These are phyloP conservation scores for Drosophila multiciliata DNA, from an alignment of 2,888 invertebrate genomes.

Conservation along the genomic window DNA sequence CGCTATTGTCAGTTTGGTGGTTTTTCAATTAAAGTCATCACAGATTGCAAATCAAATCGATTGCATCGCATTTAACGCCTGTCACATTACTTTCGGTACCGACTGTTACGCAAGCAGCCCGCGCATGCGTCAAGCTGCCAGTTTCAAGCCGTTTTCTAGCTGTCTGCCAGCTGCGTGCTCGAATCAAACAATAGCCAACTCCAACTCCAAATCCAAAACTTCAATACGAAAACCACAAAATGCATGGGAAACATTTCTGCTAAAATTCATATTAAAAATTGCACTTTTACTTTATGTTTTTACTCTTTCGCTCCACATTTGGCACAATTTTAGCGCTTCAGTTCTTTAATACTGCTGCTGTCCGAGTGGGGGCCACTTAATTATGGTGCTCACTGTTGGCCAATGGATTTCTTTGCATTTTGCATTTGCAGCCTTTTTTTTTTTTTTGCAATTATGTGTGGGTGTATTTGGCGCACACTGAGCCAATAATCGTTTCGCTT, in stretches of 20 bases:
- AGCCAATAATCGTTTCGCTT: constrained; percentile 64
- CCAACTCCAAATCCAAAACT: not conserved
- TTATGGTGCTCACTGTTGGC: constrained; percentile 40
- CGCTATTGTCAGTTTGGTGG: constrained; percentile 48
- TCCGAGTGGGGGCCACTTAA: constrained; percentile 51
- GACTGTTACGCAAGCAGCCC: constrained; percentile 65
- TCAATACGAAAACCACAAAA: not conserved
- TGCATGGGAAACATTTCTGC: constrained; percentile 10
- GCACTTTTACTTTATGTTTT: constrained; percentile 59
- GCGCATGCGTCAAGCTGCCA: constrained; percentile 32
- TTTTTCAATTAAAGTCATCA: constrained; percentile 78
- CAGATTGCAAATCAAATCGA: constrained; percentile 78
- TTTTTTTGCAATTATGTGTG: constrained; percentile 33
- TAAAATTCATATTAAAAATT: constrained; percentile 39
- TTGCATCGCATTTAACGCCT: constrained; percentile 76
- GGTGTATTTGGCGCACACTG: constrained; percentile 37
- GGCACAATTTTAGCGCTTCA: constrained; percentile 47
- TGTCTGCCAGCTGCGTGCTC: constrained; percentile 21
- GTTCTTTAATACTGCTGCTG: constrained; percentile 52
- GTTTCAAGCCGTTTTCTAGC: constrained; percentile 36
- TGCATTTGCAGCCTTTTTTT: not conserved
- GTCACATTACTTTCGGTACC: constrained; percentile 74
- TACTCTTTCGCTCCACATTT: constrained; percentile 31
- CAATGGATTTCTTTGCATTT: constrained; percentile 6
- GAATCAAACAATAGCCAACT: constrained; percentile 26